These are phyloP conservation scores for Antedon bifida DNA, from an alignment of 35 echinoderm and acorn worm genomes.

Conservation along the genomic window DNA sequence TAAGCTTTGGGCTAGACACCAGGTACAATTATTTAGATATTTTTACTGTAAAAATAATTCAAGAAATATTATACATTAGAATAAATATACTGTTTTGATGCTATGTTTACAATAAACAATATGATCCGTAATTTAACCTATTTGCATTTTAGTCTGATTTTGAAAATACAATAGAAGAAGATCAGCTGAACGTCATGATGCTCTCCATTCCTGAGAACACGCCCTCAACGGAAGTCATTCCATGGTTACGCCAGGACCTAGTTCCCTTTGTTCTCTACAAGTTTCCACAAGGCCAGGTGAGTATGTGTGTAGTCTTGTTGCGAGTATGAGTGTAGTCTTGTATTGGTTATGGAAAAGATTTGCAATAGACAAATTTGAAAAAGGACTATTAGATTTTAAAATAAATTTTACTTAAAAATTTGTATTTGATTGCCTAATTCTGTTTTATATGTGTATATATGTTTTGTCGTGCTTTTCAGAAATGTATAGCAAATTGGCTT, in stretches of 20 bases:
- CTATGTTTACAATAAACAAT: too few species aligned
- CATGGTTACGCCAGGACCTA: slow-evolving; percentile 58
- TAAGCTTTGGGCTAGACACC: neutral
- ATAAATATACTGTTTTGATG: too few species aligned
- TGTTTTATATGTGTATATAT: neutral
- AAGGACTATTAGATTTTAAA: too few species aligned
- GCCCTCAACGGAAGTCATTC: slow-evolving; percentile 27
- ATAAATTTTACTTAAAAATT: too few species aligned
- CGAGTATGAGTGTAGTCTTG: too few species aligned
- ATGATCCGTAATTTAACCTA: neutral
- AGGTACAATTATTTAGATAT: neutral
- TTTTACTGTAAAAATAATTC: too few species aligned
- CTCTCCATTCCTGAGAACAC: slow-evolving; percentile 37
- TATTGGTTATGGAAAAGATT: too few species aligned
- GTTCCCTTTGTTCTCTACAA: slow-evolving; percentile 50
- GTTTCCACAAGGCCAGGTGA: slow-evolving; percentile 68
- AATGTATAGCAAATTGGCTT: slow-evolving; percentile 44
- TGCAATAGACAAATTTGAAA: too few species aligned
- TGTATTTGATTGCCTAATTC: too few species aligned
- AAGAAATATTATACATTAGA: too few species aligned
- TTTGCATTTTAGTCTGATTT: neutral
- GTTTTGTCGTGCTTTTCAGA: slow-evolving; percentile 20
- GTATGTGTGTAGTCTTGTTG: too few species aligned
- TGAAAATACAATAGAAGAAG: slow-evolving; percentile 8
- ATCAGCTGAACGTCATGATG: slow-evolving; percentile 38